These are phyloP conservation scores for Drosophila azteca DNA, from an alignment of 1,140 invertebrate genomes.

Conservation along the genomic window DNA sequence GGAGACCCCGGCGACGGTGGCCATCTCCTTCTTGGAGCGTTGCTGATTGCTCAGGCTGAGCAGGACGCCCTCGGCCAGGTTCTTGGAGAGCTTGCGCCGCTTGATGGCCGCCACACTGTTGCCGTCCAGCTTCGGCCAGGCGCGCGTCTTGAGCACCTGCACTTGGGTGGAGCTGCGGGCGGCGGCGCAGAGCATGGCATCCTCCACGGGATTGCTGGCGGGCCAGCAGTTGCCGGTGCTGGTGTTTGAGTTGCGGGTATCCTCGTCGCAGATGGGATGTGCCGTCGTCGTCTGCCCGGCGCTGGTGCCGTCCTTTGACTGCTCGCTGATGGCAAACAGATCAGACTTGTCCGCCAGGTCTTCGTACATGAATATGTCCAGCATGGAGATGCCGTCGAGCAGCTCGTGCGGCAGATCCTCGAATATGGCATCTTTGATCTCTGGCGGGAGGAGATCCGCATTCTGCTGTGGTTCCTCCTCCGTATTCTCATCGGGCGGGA, in stretches of 20 bases:
- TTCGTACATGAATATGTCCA: slow-evolving; percentile 88
- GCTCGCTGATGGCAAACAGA: slow-evolving; percentile 76
- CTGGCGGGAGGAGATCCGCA: slow-evolving; percentile 90
- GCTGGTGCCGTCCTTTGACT: slow-evolving; percentile 73
- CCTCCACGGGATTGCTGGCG: slow-evolving; percentile 87
- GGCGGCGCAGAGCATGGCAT: slow-evolving; percentile 85
- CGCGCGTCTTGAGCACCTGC: slow-evolving; percentile 84
- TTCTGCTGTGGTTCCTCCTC: slow-evolving; percentile 90
- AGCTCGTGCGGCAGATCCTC: slow-evolving; percentile 92
- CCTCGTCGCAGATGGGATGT: slow-evolving; percentile 82
- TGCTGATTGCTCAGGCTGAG: slow-evolving; percentile 83
- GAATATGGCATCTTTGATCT: slow-evolving; percentile 92
- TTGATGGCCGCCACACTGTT: slow-evolving; percentile 88
- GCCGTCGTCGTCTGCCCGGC: slow-evolving; percentile 54
- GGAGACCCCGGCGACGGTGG: slow-evolving; percentile 58
- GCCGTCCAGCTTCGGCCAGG: slow-evolving; percentile 84
- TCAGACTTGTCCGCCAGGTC: slow-evolving; percentile 85
- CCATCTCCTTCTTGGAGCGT: slow-evolving; percentile 73
- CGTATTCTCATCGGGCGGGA: slow-evolving; percentile 67
- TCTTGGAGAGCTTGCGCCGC: slow-evolving; percentile 86
- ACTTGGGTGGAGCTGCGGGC: slow-evolving; percentile 82
- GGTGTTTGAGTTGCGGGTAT: slow-evolving; percentile 74
- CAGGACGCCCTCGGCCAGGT: slow-evolving; percentile 84
- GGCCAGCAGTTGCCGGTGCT: slow-evolving; percentile 77
- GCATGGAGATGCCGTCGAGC: slow-evolving; percentile 92